These are phyloP conservation scores for Nymphicus hollandicus DNA, from an alignment of 2,113 vertebrate genomes.

Conservation along the genomic window DNA sequence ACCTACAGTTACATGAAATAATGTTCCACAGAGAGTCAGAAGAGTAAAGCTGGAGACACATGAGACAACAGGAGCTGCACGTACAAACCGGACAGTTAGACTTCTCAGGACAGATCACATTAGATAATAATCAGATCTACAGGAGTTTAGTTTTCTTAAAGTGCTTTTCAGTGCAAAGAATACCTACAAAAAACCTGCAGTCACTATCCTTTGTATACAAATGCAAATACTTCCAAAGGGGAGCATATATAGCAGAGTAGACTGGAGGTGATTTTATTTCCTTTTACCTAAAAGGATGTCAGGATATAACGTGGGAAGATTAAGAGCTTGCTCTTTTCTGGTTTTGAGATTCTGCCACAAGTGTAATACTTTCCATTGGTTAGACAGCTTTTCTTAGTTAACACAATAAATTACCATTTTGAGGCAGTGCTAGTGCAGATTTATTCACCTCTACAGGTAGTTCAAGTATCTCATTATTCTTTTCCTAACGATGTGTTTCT, in stretches of 20 bases:
- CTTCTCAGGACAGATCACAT: background rate
- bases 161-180: background rate
- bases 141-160: background rate
- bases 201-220: background rate
- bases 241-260: background rate
- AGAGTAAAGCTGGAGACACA: background rate
- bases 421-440: background rate
- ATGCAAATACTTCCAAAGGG: background rate
- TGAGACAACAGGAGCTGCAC: background rate
- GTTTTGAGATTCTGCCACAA: background rate
- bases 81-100: background rate
- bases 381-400: background rate
- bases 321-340: background rate
- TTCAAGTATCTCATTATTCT: background rate
- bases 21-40: background rate
- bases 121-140: background rate
- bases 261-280: background rate
- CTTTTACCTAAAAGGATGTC: background rate
- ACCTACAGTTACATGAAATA: background rate
- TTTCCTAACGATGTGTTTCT: background rate
- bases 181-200: background rate
- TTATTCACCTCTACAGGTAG: background rate
- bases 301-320: background rate
- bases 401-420: background rate
- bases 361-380: background rate